These are phyloP conservation scores for Alethe castanea DNA, from an alignment of 2,113 vertebrate species.

Conservation along the genomic window DNA sequence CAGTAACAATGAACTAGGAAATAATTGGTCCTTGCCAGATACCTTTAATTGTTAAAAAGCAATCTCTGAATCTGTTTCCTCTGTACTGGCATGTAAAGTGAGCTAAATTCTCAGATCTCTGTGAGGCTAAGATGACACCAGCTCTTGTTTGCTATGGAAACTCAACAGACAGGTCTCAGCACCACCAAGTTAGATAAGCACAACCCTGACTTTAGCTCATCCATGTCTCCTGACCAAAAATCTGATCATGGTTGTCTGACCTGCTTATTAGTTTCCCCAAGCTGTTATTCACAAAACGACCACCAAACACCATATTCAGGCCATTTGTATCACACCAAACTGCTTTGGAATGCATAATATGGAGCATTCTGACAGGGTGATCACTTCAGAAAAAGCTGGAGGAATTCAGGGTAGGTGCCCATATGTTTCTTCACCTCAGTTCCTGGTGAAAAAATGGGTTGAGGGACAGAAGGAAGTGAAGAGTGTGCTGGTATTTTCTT, in stretches of 20 bases:
- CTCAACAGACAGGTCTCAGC: background rate
- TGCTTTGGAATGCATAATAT: background rate
- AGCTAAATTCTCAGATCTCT: background rate
- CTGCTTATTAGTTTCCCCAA: background rate
- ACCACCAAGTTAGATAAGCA: background rate
- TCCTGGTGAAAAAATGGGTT: background rate
- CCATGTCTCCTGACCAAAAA: background rate
- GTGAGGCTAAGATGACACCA: background rate
- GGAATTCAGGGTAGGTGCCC: background rate
- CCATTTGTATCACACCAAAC: background rate
- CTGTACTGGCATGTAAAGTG: background rate
- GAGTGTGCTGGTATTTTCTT: background rate
- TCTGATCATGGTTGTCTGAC: background rate
- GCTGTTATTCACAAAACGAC: background rate
- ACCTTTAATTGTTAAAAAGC: background rate
- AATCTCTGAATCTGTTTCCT: background rate
- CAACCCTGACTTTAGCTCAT: background rate
- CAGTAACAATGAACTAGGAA: background rate
- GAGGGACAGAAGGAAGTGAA: background rate
- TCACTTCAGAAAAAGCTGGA: background rate
- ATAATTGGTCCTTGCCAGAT: background rate
- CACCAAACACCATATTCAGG: background rate
- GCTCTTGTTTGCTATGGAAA: background rate
- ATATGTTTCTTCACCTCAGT: background rate
- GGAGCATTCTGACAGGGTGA: accelerated